Conservation (phyloP, 2,797 vertebrate species). For the Danionella dracula region DNA sequence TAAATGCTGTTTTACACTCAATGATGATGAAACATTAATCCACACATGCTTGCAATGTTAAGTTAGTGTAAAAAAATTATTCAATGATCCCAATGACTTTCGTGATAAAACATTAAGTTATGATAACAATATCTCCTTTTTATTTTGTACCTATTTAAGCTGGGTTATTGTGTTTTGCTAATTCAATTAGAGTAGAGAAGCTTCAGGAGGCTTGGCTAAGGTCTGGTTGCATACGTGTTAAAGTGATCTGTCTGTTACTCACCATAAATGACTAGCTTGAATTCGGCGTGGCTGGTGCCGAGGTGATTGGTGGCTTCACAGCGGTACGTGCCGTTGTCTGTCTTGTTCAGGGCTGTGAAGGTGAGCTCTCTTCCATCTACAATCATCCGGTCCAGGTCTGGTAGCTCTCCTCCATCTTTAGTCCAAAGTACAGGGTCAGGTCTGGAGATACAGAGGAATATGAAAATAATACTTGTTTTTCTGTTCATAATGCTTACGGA, state of each 20-base stretch:
- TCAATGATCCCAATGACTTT: too few species aligned
- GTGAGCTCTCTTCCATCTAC: constrained; percentile 93
- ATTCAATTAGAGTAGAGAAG: too few species aligned
- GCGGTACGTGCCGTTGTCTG: constrained; percentile 97
- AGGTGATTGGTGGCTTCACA: constrained; percentile 96
- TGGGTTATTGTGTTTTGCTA: too few species aligned
- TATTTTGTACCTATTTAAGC: too few species aligned
- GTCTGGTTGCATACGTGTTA: constrained; percentile 4
- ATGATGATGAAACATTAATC: too few species aligned
- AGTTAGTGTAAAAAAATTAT: too few species aligned
- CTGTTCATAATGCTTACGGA: background rate
- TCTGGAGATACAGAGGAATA: constrained; percentile 57
- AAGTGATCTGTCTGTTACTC: constrained; percentile 59
- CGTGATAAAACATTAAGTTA: too few species aligned
- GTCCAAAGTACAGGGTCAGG: constrained; percentile 96
- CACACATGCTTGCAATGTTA: too few species aligned
- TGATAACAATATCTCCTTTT: too few species aligned
- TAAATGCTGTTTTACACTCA: too few species aligned
- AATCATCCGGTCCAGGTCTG: constrained; percentile 90
- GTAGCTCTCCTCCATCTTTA: constrained; percentile 91
- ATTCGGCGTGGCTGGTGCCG: constrained; percentile 90
- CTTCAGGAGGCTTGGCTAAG: too few species aligned
- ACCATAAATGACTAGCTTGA: constrained; percentile 95
- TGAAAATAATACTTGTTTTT: background rate
- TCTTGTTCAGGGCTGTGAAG: constrained; percentile 96